These are phyloP conservation scores for Hydropsyche betteni DNA, from an alignment of 2,888 invertebrate species.

Conservation along the genomic window DNA sequence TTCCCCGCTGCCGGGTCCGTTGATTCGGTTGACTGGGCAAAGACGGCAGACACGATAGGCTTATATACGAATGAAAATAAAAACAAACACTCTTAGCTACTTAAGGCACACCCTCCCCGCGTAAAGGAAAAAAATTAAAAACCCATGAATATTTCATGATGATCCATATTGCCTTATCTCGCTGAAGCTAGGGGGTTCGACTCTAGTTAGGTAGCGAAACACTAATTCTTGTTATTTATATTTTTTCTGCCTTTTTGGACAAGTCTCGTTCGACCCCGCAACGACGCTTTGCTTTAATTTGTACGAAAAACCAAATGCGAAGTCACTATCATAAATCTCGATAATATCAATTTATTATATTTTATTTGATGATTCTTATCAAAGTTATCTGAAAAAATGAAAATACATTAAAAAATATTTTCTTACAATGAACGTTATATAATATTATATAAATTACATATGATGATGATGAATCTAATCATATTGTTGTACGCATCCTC, in stretches of 20 bases:
- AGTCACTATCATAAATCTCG: background rate
- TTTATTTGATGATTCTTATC: background rate
- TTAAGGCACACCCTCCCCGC: conserved; percentile 43
- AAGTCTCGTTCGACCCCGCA: conserved; percentile 40
- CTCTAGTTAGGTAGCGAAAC: conserved; percentile 37
- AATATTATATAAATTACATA: too few relatives aligned
- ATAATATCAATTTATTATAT: background rate
- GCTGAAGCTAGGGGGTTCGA: conserved; percentile 37
- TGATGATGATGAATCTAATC: too few relatives aligned
- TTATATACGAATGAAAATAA: conserved; percentile 45
- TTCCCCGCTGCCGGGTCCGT: conserved; percentile 34
- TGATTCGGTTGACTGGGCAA: conserved; percentile 42
- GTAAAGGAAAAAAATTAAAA: conserved; percentile 48
- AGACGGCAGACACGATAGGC: conserved; percentile 49
- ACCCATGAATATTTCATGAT: conserved; percentile 52
- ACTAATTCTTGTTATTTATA: conserved; percentile 51
- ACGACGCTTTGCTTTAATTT: conserved; percentile 35
- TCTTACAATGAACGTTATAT: too few relatives aligned
- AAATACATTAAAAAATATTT: too few relatives aligned
- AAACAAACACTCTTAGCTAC: conserved; percentile 50
- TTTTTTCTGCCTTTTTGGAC: conserved; percentile 41
- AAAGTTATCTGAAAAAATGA: too few relatives aligned
- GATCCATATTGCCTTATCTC: conserved; percentile 50
- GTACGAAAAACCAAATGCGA: background rate
- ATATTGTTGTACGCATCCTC: too few relatives aligned